phyloP scores from a whole-genome alignment of 2,113 vertebrate genomes.

The Tenebrosternarchus preto region DNA sequence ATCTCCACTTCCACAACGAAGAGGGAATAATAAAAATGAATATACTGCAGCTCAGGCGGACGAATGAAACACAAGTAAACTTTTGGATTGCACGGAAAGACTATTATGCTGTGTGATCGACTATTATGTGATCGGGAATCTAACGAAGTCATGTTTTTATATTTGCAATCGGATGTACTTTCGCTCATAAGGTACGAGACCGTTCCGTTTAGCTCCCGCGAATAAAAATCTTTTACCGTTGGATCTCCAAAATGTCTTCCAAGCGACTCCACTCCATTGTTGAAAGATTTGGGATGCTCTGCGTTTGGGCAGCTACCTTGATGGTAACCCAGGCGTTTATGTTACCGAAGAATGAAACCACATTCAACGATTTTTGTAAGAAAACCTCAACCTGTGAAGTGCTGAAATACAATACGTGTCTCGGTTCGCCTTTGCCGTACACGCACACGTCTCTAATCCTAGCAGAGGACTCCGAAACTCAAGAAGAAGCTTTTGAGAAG shows the following conservation, averaged over 20 bases:
- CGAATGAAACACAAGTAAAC: conserved; percentile 41
- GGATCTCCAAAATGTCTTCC: conserved; percentile 77
- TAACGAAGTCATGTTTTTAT: conserved; percentile 21
- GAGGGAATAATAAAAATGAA: conserved; percentile 54
- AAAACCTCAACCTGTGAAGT: conserved; percentile 82
- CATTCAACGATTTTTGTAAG: conserved; percentile 80
- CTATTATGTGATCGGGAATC: background rate
- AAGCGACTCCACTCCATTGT: conserved; percentile 69
- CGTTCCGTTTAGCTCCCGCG: conserved; percentile 7
- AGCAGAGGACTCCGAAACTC: conserved; percentile 85
- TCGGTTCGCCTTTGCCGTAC: conserved; percentile 89
- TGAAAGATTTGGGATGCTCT: conserved; percentile 70
- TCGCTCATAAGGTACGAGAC: background rate
- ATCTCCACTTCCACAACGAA: background rate
- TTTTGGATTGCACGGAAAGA: conserved; percentile 55
- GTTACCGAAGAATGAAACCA: conserved; percentile 67
- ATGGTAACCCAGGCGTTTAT: conserved; percentile 57
- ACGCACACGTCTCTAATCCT: conserved; percentile 85
- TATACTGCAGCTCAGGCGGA: background rate
- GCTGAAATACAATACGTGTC: conserved; percentile 82
- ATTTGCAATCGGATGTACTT: background rate
- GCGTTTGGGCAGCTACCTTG: conserved; percentile 60
- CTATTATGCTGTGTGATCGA: background rate
- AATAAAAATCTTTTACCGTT: conserved; percentile 45
- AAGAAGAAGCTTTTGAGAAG: conserved; percentile 88